Evolutionary conservation across 2,797 vertebrate genomes (phyloP).

Genomic region (Meriones psammophilus): DNA sequence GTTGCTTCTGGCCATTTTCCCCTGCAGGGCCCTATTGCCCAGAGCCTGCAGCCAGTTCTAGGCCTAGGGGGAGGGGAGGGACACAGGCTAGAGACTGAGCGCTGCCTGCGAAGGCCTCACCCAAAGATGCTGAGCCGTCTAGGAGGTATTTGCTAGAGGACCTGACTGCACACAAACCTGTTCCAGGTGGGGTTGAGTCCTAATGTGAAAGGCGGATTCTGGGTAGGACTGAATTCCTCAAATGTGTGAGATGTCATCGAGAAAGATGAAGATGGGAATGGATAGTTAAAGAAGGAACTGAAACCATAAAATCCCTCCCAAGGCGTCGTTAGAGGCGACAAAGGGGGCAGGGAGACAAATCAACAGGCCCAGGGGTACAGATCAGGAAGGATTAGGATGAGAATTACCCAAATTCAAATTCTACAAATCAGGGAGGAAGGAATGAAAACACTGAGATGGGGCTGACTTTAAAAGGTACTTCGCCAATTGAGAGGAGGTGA

Average conservation of each 20-base stretch:
- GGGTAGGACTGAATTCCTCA: not conserved
- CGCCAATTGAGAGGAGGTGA: not conserved
- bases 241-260: not conserved
- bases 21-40: not conserved
- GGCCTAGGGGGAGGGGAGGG: not conserved
- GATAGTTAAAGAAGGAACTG: not conserved
- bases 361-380: not conserved
- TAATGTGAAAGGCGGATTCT: not conserved
- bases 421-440: not conserved
- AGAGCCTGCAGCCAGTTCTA: not conserved
- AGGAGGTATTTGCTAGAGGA: not conserved
- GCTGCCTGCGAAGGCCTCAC: not conserved
- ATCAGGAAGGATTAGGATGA: not conserved
- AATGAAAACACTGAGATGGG: not conserved
- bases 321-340: not conserved
- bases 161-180: not conserved
- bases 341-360: not conserved
- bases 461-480: not conserved
- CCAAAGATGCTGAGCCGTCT: not conserved
- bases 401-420: not conserved
- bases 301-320: not conserved
- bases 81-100: not conserved
- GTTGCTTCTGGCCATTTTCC: not conserved
- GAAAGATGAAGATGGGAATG: not conserved
- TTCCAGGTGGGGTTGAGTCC: not conserved